phyloP scores from a whole-genome alignment of 2,888 invertebrate species.

The Cephus nigrinus region DNA sequence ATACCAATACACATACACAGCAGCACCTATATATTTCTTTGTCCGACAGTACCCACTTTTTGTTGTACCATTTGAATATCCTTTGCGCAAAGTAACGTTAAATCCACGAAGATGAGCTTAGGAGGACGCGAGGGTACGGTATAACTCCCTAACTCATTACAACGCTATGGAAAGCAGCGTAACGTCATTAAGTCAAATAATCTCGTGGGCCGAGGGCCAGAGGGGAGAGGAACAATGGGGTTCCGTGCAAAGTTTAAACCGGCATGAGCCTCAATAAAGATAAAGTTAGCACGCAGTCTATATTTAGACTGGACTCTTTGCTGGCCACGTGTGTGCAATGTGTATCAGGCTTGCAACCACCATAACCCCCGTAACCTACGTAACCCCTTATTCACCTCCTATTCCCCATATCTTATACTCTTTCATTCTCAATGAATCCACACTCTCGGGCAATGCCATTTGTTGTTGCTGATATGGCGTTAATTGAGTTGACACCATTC shows the following conservation, averaged over 20 bases:
- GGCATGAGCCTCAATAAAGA: constrained; percentile 54
- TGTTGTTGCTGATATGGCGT: constrained; percentile 34
- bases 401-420: neutral
- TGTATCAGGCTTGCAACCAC: neutral
- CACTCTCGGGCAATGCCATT: constrained; percentile 24
- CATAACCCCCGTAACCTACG: neutral
- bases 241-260: constrained; percentile 29
- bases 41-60: neutral
- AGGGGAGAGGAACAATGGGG: neutral
- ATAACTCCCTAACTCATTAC: neutral
- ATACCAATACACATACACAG: neutral
- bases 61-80: neutral
- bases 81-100: neutral
- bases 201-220: neutral
- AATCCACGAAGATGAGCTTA: neutral
- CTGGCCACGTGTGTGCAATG: constrained; percentile 7
- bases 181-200: constrained; percentile 11
- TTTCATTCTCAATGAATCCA: constrained; percentile 13
- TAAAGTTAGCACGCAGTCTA: constrained; percentile 52
- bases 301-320: constrained; percentile 43
- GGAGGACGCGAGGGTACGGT: neutral
- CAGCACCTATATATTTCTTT: neutral
- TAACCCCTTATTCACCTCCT: neutral
- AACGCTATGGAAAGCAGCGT: neutral
- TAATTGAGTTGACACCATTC: constrained; percentile 47